Evolutionary conservation across 2,113 vertebrate species (phyloP).

Genomic region (Probosciger aterrimus): DNA sequence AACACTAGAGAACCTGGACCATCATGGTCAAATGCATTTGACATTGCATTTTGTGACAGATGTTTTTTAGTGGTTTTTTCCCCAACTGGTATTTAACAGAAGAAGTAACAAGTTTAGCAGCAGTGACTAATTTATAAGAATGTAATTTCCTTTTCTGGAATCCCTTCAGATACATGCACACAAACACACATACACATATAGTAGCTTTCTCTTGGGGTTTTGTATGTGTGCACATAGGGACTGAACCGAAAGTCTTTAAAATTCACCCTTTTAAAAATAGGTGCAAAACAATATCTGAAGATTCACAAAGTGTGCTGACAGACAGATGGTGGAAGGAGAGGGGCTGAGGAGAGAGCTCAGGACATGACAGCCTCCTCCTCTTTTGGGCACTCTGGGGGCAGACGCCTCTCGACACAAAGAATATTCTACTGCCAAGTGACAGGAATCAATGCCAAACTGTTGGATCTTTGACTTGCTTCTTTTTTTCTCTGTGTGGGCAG

Average conservation of each 20-base stretch:
- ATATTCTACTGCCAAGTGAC: slow-evolving; percentile 10
- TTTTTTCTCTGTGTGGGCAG: neutral
- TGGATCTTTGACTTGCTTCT: neutral
- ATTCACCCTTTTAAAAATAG: neutral
- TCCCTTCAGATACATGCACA: neutral
- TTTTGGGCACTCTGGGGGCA: neutral
- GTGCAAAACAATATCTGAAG: neutral
- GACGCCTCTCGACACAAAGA: neutral
- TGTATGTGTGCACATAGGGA: neutral
- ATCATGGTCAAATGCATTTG: neutral
- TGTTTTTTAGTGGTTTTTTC: neutral
- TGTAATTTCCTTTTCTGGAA: neutral
- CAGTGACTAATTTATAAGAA: neutral
- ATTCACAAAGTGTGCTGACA: neutral
- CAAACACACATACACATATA: neutral
- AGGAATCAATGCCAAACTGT: slow-evolving; percentile 10
- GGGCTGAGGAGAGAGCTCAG: neutral
- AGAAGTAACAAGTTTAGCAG: neutral
- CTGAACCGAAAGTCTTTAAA: neutral
- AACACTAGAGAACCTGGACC: neutral
- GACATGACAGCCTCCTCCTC: neutral
- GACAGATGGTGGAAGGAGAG: slow-evolving; percentile 6
- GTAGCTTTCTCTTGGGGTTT: neutral
- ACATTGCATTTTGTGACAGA: neutral
- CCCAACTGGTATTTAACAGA: neutral